Conservation (phyloP, 2,888 invertebrate genomes). For the Polyommatus iphigenia region DNA sequence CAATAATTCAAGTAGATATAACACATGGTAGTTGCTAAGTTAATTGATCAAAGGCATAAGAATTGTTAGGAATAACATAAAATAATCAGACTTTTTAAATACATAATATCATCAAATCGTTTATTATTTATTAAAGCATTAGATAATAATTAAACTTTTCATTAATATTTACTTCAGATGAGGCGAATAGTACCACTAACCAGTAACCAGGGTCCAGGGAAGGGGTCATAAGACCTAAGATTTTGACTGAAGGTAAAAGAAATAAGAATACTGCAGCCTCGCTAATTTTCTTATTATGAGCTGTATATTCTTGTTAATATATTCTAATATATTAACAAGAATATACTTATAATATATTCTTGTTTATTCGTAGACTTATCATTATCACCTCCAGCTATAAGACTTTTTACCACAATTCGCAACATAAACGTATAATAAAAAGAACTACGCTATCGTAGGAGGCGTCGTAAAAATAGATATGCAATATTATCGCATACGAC, state of each 20-base stretch:
- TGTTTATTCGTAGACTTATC: neutral
- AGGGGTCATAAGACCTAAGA: neutral
- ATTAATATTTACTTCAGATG: too few species aligned
- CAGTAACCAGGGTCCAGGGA: too few species aligned
- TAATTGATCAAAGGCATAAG: neutral
- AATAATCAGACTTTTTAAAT: too few species aligned
- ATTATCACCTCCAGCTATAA: slow-evolving; percentile 7
- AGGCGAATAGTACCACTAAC: too few species aligned
- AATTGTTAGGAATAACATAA: neutral
- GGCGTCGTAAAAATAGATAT: slow-evolving; percentile 73
- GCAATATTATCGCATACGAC: slow-evolving; percentile 43
- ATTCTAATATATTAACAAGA: too few species aligned
- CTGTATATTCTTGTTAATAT: neutral
- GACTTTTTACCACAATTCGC: slow-evolving; percentile 48
- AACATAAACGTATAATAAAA: slow-evolving; percentile 75
- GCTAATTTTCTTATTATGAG: neutral
- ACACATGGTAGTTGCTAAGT: neutral
- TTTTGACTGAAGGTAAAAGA: neutral
- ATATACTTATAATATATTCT: too few species aligned
- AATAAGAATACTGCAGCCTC: neutral
- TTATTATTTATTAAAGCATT: too few species aligned
- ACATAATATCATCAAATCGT: too few species aligned
- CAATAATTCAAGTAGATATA: slow-evolving; percentile 1
- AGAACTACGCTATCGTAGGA: slow-evolving; percentile 54
- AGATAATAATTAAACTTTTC: too few species aligned